phyloP scores from a whole-genome alignment of 2,888 invertebrate species.

The Pachliopta kotzebuea region DNA sequence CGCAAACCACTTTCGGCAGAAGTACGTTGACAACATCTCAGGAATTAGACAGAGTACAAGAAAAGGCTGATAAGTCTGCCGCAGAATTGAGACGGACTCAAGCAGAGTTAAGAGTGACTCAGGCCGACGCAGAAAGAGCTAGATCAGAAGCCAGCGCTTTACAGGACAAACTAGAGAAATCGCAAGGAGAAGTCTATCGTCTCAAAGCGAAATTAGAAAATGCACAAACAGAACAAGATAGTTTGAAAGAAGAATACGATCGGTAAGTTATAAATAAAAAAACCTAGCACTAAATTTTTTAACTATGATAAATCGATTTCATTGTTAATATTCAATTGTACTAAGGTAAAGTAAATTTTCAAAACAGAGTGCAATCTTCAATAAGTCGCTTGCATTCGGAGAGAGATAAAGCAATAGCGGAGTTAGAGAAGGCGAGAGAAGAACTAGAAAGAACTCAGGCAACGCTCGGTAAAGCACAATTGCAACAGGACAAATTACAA shows the following conservation, averaged over 20 bases:
- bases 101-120: constrained; percentile 94
- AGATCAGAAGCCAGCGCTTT: constrained; percentile 90
- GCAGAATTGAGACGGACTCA: constrained; percentile 92
- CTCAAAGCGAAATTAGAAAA: constrained; percentile 96
- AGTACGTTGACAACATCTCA: constrained; percentile 90
- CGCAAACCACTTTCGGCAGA: constrained; percentile 91
- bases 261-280: constrained; percentile 59
- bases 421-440: constrained; percentile 92
- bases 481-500: constrained; percentile 95
- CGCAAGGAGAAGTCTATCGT: constrained; percentile 96
- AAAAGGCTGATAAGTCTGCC: constrained; percentile 91
- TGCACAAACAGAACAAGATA: constrained; percentile 96
- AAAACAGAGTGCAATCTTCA: constrained; percentile 85
- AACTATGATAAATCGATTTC: too few relatives aligned
- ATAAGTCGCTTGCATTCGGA: constrained; percentile 93
- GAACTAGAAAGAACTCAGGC: constrained; percentile 94
- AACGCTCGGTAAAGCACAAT: constrained; percentile 93
- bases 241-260: constrained; percentile 95
- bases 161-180: constrained; percentile 96
- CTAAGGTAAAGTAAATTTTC: not conserved
- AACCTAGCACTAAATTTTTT: not conserved
- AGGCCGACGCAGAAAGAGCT: constrained; percentile 94
- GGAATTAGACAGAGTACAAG: constrained; percentile 90
- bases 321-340: not conserved
- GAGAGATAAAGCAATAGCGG: constrained; percentile 91